A percentile compares a stretch with the other conserved stretches of the same genome.
Conservation (phyloP, 2,797 vertebrate genomes). For the Sciurus vulgaris region DNA sequence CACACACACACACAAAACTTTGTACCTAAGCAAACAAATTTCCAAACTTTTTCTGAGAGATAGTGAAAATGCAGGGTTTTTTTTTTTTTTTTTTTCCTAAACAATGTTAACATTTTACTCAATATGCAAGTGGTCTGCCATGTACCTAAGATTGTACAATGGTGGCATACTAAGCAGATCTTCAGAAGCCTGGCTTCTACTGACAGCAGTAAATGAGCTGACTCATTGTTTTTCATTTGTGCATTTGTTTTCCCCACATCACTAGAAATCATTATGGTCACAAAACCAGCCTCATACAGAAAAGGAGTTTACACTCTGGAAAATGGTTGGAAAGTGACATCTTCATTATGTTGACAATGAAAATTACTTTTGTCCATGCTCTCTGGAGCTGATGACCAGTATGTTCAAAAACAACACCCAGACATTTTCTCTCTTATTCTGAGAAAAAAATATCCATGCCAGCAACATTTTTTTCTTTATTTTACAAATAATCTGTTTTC, state of each 20-base stretch:
- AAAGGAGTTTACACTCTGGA: slow-evolving; percentile 42
- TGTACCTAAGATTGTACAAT: background rate
- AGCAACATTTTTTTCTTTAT: background rate
- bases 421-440: slow-evolving; percentile 18
- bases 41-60: slow-evolving; percentile 8
- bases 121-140: background rate
- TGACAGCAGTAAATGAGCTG: background rate
- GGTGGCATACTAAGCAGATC: background rate
- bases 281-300: background rate
- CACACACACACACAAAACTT: background rate
- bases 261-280: slow-evolving; percentile 11
- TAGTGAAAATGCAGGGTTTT: background rate
- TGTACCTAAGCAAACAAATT: slow-evolving; percentile 35
- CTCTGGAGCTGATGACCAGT: background rate
- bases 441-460: background rate
- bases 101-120: slow-evolving; percentile 43
- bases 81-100: slow-evolving; percentile 51
- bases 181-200: background rate
- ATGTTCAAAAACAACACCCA: slow-evolving; percentile 56
- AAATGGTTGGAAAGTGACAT: slow-evolving; percentile 59
- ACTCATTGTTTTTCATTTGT: slow-evolving; percentile 60
- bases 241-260: slow-evolving; percentile 44
- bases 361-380: slow-evolving; percentile 59
- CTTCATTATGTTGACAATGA: slow-evolving; percentile 72
- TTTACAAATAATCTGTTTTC: slow-evolving; percentile 66